Base-by-base conservation (phyloP, 1,140 invertebrate genomes). In the Streblospio benedicti region DNA sequence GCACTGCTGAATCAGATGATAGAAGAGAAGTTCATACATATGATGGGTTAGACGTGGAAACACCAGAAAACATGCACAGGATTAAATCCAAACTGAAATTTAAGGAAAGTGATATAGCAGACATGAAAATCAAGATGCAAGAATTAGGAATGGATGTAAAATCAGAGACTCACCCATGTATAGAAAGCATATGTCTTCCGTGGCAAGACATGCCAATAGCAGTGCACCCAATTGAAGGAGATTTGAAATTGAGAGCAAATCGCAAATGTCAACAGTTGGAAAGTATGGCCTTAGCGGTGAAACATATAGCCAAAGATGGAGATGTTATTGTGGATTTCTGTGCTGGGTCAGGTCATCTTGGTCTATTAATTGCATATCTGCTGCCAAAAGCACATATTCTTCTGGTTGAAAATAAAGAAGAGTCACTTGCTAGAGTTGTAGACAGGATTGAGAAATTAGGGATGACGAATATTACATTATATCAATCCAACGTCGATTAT, bases 391-490 rank as follows among this genome's bases (percentile, higher is more conserved):
- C 87, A 66, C 61, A 73, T 65, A 76, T 95, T 14, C 83, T 93
- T 69, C 75, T 97, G 25, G 79, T 97, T 47, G 93, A 97, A 74
- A 96, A 96, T 70, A 97, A 97, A 78, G 87, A 93, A 71, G 84
- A 87, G 62, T 94, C 91, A 0, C 69, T 96, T 45, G 71, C 81
- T 2, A 81, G 88, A 71, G 92, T 91, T 0, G 83, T 82, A 65
- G 74, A 83, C 38, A 81, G 91, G 62, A 85, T 91, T 0, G 67
- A 81, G 14, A 80, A 83, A 61, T 78, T 95, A 53, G 75, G 81
- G 0, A 71, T 95, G 20, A 81, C 71, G 14, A 96, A 97, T 80
- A 81, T 95, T 2, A 80, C 75, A 18, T 84, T 92, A 67, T 87
- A 87, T 71, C 92, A 96, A 75, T 76, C 75, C 63, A 77, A 79